Evolutionary conservation across 2,888 invertebrate genomes (phyloP), one percentile per base, ranked within the genome.

Genomic region (Hyles lineata): DNA sequence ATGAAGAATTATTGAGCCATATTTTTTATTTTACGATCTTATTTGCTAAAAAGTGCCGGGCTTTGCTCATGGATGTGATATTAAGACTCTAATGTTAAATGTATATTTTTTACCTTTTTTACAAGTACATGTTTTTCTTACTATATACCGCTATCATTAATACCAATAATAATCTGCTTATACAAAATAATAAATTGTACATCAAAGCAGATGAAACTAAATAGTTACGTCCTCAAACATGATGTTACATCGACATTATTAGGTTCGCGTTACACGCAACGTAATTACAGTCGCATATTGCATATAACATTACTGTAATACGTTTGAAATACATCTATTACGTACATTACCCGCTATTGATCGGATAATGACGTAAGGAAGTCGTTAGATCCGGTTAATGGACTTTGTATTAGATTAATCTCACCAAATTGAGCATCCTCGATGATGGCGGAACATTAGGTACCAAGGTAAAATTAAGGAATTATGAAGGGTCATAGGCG

Each of bases 301-400:
- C 74, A 77, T 76, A 29, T 69, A 60, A 59, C 58, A 71, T 67
- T 61, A 74, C 60, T 69, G 76, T 78, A 77, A 80, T 77, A 81
- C 79, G 80, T 80, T 80, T 80, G 76, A 78, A 82, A 82, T 80
- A 80, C 77, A 72, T 70, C 80, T 78, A 84, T 85, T 84, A 85
- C 77, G 77, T 79, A 74, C 74, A 86, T 85, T 84, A 86, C 80
- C 78, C 75, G 79, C 78, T 82, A 85, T 84, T 81, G 83, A 82
- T 82, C 78, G 83, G 80, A 81, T 84, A 83, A 86, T 83, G 75
- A 77, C 76, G 77, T 78, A 78, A 79, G 81, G 78, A 83, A 80
- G 80, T 83, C 80, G 79, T 77, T 77, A 78, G 59, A 76, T 73
- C 62, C 72, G 75, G 75, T 70, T 78, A 77, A 78, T 79, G 79